Conservation (phyloP, 2,888 invertebrate genomes). For the Litoditis marina region DNA sequence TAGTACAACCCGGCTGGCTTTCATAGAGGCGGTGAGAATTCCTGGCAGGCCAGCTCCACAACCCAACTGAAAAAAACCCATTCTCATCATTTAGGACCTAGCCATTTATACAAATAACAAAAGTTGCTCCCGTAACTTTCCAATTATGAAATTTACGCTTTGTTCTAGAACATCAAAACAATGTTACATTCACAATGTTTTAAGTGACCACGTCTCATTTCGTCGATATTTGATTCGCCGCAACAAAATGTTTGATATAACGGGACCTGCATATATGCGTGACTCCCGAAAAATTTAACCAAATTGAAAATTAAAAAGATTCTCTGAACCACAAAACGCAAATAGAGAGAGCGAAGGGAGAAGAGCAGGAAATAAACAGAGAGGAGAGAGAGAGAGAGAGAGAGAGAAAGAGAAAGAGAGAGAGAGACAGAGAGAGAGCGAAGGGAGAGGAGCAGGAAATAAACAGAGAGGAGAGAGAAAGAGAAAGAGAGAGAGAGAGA, state of each 20-base stretch:
- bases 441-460: neutral
- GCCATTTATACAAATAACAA: no score
- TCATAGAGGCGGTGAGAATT: conserved; percentile 73
- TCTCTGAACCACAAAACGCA: no score
- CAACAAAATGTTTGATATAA: no score
- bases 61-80: conserved; percentile 71
- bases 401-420: conserved; percentile 4
- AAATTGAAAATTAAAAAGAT: neutral
- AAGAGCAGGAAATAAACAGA: neutral
- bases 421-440: conserved; percentile 1
- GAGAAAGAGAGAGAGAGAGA: conserved; percentile 1
- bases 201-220: no score
- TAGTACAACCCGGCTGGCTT: conserved; percentile 74
- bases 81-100: no score
- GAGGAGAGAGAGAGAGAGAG: neutral
- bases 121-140: no score
- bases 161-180: no score
- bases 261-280: no score
- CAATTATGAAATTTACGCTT: no score
- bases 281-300: no score
- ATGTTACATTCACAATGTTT: no score
- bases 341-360: neutral
- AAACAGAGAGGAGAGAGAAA: neutral
- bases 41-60: conserved; percentile 88
- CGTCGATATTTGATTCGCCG: no score